Conservation (phyloP, 2,113 vertebrate genomes). For the Micromys minutus region DNA sequence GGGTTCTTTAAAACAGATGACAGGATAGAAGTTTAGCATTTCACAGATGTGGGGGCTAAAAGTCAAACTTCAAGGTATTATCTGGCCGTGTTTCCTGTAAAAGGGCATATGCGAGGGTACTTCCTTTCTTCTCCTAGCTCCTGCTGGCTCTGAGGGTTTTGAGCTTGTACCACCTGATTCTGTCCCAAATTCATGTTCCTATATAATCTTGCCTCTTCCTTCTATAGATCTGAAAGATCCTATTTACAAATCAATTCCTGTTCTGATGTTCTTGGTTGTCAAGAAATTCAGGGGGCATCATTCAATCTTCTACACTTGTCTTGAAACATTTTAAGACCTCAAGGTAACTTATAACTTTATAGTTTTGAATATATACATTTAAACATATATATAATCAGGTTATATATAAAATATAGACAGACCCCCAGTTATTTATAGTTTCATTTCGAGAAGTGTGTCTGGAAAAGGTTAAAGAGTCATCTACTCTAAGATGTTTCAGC, state of each 20-base stretch:
- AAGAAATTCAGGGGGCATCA: not conserved
- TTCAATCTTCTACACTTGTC: not conserved
- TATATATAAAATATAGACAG: not conserved
- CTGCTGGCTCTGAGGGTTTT: too few species aligned
- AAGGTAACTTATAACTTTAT: not conserved
- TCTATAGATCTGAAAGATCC: not conserved
- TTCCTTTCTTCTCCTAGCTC: not conserved
- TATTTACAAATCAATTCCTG: slow-evolving; percentile 3
- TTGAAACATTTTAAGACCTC: slow-evolving; percentile 14
- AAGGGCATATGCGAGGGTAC: rapidly evolving
- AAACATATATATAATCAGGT: not conserved
- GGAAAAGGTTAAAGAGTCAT: not conserved
- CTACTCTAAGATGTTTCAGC: not conserved
- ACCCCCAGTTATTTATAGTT: not conserved
- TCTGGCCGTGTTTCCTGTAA: not conserved
- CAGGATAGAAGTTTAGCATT: not conserved
- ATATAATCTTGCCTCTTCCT: not conserved
- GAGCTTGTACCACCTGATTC: not conserved
- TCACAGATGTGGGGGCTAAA: not conserved
- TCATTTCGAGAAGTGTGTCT: not conserved
- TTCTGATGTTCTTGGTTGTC: not conserved
- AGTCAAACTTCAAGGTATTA: not conserved
- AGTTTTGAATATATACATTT: not conserved
- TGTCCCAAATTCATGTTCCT: not conserved
- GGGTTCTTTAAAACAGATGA: not conserved